A percentile compares a stretch with the other conserved stretches of the same genome.
phyloP scores from a whole-genome alignment of 2,113 vertebrate genomes.

The Seriola rivoliana region DNA sequence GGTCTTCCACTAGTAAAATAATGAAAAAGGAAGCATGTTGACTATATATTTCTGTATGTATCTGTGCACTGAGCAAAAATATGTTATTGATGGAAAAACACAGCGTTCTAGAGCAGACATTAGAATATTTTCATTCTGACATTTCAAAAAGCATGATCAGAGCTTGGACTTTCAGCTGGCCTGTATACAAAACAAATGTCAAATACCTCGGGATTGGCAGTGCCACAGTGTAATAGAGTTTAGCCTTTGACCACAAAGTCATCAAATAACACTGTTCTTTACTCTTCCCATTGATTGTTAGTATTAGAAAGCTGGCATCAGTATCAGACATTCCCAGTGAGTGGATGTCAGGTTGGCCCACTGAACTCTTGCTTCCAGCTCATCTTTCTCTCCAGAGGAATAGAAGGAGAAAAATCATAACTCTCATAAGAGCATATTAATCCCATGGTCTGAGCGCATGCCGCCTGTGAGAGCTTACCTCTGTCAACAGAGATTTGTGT shows the following conservation, averaged over 20 bases:
- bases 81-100: neutral
- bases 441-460: constrained; percentile 66
- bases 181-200: constrained; percentile 27
- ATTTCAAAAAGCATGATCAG: constrained; percentile 35
- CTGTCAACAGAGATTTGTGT: constrained; percentile 48
- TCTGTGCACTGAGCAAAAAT: neutral
- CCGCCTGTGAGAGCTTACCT: constrained; percentile 61
- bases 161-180: constrained; percentile 17
- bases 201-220: constrained; percentile 24
- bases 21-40: neutral
- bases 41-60: neutral
- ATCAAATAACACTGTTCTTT: constrained; percentile 48
- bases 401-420: constrained; percentile 56
- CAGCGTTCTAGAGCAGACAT: neutral
- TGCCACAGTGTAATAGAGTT: constrained; percentile 27
- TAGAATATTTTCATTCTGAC: neutral
- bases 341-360: constrained; percentile 66
- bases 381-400: constrained; percentile 63
- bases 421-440: constrained; percentile 76
- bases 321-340: constrained; percentile 53
- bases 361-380: constrained; percentile 74
- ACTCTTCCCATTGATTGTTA: constrained; percentile 54
- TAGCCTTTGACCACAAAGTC: constrained; percentile 50
- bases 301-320: constrained; percentile 63
- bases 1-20: neutral